Conservation (phyloP, 2,113 vertebrate species). For the Ibidorhyncha struthersii region DNA sequence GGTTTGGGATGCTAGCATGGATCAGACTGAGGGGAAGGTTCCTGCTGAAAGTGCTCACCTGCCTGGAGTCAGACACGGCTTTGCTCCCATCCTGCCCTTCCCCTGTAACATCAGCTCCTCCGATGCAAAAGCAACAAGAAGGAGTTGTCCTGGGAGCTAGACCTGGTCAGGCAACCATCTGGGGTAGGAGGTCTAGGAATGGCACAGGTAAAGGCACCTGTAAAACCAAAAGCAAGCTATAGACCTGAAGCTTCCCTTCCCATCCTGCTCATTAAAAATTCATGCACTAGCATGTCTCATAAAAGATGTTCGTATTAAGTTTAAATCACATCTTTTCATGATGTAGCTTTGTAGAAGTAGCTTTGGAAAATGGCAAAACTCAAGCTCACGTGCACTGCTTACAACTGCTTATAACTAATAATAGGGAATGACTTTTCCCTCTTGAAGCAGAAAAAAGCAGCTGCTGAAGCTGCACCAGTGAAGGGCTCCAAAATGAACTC, state of each 20-base stretch:
- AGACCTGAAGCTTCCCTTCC: neutral
- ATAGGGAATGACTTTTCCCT: neutral
- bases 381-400: neutral
- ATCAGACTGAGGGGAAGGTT: neutral
- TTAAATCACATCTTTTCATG: conserved; percentile 51
- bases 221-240: neutral
- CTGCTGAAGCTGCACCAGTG: neutral
- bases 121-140: neutral
- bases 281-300: conserved; percentile 34
- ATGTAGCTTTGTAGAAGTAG: conserved; percentile 47
- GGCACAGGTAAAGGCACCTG: accelerated
- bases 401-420: neutral
- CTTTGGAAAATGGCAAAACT: conserved; percentile 57
- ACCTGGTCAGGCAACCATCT: neutral
- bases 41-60: neutral
- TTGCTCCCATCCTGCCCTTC: neutral
- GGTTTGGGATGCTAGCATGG: neutral
- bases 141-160: neutral
- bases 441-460: neutral
- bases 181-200: neutral
- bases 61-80: neutral
- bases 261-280: conserved; percentile 12
- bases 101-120: neutral
- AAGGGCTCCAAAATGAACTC: conserved; percentile 1
- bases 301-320: neutral